phyloP scores from a whole-genome alignment of 2,888 invertebrate species.

The Amblyjoppa fuscipennis region DNA sequence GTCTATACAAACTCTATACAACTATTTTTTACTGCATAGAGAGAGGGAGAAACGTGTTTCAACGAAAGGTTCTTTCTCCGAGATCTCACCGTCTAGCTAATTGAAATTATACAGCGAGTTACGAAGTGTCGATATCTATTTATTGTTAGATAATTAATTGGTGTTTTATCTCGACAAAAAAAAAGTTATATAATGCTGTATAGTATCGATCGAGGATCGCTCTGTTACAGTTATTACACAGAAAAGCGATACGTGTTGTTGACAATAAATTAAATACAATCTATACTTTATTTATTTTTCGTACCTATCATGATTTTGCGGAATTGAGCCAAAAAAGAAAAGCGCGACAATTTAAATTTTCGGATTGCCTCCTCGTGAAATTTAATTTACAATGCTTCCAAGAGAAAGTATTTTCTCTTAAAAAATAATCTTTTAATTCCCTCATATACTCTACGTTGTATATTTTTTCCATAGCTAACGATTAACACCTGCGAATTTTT shows the following conservation, averaged over 20 bases:
- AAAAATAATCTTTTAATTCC: too few species aligned
- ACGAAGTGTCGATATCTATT: conserved; percentile 2
- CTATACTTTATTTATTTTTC: neutral
- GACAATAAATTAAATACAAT: conserved; percentile 59
- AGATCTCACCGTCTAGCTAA: conserved; percentile 2
- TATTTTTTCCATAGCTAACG: too few species aligned
- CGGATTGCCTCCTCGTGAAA: too few species aligned
- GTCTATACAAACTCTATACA: conserved; percentile 29
- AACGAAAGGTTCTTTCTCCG: conserved; percentile 22
- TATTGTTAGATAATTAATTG: conserved; percentile 22
- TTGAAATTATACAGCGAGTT: conserved; percentile 32
- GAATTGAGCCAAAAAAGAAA: too few species aligned
- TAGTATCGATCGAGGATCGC: neutral
- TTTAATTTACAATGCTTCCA: too few species aligned
- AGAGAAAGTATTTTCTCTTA: too few species aligned
- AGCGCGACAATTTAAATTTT: too few species aligned
- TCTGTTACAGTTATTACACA: conserved; percentile 21
- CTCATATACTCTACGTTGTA: too few species aligned
- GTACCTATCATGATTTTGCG: neutral
- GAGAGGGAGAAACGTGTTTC: conserved; percentile 14
- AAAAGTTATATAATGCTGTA: conserved; percentile 6
- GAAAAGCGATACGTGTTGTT: conserved; percentile 52
- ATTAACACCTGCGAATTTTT: too few species aligned
- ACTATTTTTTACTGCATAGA: conserved; percentile 63
- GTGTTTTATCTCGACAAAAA: conserved; percentile 37